Percentiles rank a stretch among this genome's conserved stretches.
These are phyloP conservation scores for Trypoxylon attenuatum DNA, from an alignment of 2,888 invertebrate species.

Conservation along the genomic window DNA sequence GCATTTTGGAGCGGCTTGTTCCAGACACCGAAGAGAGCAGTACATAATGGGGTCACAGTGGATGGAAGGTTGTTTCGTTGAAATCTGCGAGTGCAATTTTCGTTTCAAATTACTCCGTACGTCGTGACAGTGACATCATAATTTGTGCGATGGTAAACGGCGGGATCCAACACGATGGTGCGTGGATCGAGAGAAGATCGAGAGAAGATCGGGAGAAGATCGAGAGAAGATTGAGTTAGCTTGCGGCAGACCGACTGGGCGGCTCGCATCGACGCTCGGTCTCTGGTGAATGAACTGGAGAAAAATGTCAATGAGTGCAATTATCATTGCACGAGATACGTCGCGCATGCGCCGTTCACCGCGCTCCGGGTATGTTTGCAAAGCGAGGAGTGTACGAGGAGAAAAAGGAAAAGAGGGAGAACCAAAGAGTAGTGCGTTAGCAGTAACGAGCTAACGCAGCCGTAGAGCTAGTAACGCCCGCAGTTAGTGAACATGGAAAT, in stretches of 20 bases:
- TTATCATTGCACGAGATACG: constrained; percentile 63
- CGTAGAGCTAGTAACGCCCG: constrained; percentile 23
- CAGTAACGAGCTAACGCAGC: constrained; percentile 11
- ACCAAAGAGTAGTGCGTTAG: constrained; percentile 17
- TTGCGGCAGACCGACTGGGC: constrained; percentile 18
- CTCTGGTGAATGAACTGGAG: constrained; percentile 61
- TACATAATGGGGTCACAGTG: too few relatives aligned
- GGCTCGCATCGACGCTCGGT: constrained; percentile 42
- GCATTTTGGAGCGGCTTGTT: too few relatives aligned
- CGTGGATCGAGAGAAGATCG: constrained; percentile 3
- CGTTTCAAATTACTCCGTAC: constrained; percentile 1
- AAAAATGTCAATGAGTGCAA: constrained; percentile 71
- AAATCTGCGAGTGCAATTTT: neutral
- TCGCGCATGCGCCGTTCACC: constrained; percentile 33
- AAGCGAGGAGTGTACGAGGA: too few relatives aligned
- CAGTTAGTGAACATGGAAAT: too few relatives aligned
- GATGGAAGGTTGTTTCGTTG: constrained; percentile 5
- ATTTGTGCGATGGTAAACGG: constrained; percentile 6
- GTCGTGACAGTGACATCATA: constrained; percentile 23
- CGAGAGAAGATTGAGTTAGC: constrained; percentile 5
- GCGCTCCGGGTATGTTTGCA: too few relatives aligned
- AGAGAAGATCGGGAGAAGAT: constrained; percentile 14
- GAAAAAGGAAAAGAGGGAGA: constrained; percentile 6
- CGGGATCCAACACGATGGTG: neutral
- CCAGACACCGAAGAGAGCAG: too few relatives aligned